Evolutionary conservation across 2,113 vertebrate species (phyloP).

Genomic region (Caranx melampygus): DNA sequence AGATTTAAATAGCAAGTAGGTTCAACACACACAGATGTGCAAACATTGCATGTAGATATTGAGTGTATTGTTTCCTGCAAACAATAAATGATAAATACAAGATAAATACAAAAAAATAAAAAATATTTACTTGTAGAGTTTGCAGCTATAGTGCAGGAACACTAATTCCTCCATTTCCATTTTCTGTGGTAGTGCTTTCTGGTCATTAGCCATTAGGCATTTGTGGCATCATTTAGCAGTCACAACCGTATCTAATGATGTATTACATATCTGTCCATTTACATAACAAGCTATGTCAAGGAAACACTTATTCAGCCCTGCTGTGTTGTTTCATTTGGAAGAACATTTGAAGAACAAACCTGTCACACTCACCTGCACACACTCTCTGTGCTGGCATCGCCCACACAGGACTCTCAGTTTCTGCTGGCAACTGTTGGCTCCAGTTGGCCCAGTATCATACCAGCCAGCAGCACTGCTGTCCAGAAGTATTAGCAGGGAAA

Average conservation of each 20-base stretch:
- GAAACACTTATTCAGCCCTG: not conserved
- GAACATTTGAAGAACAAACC: not conserved
- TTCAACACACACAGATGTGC: not conserved
- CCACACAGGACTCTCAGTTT: conserved; percentile 26
- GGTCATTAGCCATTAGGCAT: not conserved
- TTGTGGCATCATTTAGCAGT: not conserved
- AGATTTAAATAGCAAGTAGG: conserved; percentile 88
- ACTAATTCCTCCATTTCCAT: not conserved
- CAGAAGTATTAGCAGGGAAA: conserved; percentile 36
- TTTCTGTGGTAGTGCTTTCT: not conserved
- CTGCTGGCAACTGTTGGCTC: conserved; percentile 23
- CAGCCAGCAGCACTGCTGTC: conserved; percentile 39
- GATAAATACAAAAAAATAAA: not conserved
- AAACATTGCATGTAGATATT: not conserved
- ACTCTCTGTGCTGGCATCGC: conserved; percentile 9
- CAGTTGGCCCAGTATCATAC: conserved; percentile 22
- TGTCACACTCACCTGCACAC: conserved; percentile 14
- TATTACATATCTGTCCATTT: not conserved
- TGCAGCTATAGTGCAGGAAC: not conserved
- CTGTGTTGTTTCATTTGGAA: not conserved
- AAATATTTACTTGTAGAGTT: not conserved
- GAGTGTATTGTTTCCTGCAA: not conserved
- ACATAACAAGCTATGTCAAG: not conserved
- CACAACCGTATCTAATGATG: not conserved
- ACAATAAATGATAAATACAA: not conserved